Evolutionary conservation across 2,888 invertebrate genomes (phyloP).

Genomic region (Diachrysia chrysitis): DNA sequence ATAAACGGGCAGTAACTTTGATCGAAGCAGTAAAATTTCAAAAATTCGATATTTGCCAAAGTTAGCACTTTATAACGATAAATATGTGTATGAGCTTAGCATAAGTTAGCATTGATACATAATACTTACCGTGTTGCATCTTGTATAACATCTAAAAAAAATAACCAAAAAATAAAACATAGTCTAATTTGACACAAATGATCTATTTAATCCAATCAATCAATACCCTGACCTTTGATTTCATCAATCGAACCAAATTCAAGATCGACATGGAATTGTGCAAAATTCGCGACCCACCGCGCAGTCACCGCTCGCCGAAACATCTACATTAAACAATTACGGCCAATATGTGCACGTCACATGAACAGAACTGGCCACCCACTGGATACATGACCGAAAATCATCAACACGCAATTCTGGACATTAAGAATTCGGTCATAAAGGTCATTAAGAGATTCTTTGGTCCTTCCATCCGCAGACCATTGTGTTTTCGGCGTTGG

Average conservation of each 20-base stretch:
- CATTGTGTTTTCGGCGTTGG: conserved; percentile 55
- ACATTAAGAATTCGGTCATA: conserved; percentile 35
- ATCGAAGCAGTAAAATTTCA: too few species aligned
- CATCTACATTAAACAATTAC: conserved; percentile 80
- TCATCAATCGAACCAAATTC: conserved; percentile 53
- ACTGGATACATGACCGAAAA: conserved; percentile 31
- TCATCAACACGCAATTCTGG: conserved; percentile 21
- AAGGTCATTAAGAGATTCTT: conserved; percentile 10
- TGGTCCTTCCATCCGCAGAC: conserved; percentile 15
- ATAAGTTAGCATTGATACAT: too few species aligned
- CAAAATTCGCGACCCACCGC: conserved; percentile 41
- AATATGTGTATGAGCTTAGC: too few species aligned
- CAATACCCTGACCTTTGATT: conserved; percentile 34
- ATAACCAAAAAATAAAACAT: not conserved
- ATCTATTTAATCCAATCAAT: conserved; percentile 33
- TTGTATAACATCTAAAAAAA: not conserved
- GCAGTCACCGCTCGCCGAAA: conserved; percentile 62
- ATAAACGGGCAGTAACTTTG: too few species aligned
- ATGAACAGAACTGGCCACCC: conserved; percentile 48
- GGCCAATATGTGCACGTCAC: conserved; percentile 75
- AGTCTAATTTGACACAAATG: conserved; percentile 10
- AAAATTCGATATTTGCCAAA: too few species aligned
- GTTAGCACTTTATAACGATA: too few species aligned
- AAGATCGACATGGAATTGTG: conserved; percentile 55
- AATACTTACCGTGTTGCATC: too few species aligned